phyloP scores from a whole-genome alignment of 2,113 vertebrate species.

The Macheiramphus alcinus region DNA sequence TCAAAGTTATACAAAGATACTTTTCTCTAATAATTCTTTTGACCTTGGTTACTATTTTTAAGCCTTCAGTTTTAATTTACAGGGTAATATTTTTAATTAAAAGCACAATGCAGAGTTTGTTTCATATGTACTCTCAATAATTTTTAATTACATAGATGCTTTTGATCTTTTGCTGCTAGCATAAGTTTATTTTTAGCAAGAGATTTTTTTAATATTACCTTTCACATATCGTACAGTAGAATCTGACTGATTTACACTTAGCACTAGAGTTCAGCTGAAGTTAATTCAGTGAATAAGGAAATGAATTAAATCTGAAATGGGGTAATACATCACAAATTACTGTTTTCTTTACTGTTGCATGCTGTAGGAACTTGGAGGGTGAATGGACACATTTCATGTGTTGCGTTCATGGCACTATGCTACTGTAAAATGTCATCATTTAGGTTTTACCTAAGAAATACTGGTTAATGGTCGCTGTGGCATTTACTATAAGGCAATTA shows the following conservation, averaged over 20 bases:
- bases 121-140: background rate
- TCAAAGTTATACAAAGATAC: background rate
- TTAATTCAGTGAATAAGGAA: background rate
- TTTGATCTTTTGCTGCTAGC: background rate
- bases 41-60: background rate
- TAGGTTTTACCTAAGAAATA: background rate
- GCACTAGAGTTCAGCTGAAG: background rate
- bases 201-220: background rate
- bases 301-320: background rate
- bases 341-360: background rate
- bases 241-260: background rate
- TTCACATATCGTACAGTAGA: background rate
- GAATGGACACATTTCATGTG: background rate
- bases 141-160: background rate
- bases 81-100: constrained; percentile 40
- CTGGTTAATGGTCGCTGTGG: background rate
- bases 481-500: background rate
- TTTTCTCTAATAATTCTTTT: background rate
- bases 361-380: background rate
- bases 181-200: background rate
- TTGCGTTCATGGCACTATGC: background rate
- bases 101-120: background rate
- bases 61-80: background rate
- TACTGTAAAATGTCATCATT: background rate
- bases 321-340: background rate